Conservation (phyloP, 35 echinoderm and acorn worm species). For the Lytechinus variegatus region DNA sequence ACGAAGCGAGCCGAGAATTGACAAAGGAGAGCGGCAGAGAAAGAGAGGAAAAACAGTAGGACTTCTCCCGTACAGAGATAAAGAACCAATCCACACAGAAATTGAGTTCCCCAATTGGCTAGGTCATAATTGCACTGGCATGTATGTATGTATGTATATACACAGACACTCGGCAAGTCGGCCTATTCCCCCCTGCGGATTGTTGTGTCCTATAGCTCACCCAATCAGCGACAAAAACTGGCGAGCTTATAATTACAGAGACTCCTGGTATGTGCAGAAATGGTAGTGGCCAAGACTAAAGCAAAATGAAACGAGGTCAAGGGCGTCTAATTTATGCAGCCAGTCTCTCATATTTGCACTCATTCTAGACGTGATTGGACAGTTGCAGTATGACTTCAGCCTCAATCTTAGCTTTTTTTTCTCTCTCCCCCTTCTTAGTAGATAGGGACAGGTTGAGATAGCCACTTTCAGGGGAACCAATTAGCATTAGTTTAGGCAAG, state of each 20-base stretch:
- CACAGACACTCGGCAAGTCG: slow-evolving; percentile 40
- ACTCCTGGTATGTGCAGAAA: slow-evolving; percentile 28
- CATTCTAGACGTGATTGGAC: slow-evolving; percentile 47
- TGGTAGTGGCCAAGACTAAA: slow-evolving; percentile 23
- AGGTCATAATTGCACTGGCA: slow-evolving; percentile 52
- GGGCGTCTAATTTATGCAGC: slow-evolving; percentile 53
- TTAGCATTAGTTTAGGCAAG: slow-evolving; percentile 33
- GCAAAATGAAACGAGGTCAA: slow-evolving; percentile 33
- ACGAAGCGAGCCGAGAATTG: slow-evolving; percentile 48
- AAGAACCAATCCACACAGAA: slow-evolving; percentile 55
- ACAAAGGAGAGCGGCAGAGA: slow-evolving; percentile 51
- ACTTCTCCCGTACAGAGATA: slow-evolving; percentile 39
- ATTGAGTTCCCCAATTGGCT: slow-evolving; percentile 55
- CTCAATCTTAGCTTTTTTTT: slow-evolving; percentile 26
- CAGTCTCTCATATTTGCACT: slow-evolving; percentile 54
- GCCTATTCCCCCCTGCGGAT: slow-evolving; percentile 25
- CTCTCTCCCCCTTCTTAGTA: not conserved
- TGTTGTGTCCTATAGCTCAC: slow-evolving; percentile 50
- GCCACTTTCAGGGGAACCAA: slow-evolving; percentile 5
- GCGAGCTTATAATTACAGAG: slow-evolving; percentile 50
- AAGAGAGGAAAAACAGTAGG: slow-evolving; percentile 40
- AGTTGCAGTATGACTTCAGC: slow-evolving; percentile 38
- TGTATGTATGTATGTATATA: slow-evolving; percentile 48
- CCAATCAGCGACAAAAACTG: slow-evolving; percentile 53
- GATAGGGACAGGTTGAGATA: slow-evolving; percentile 1